A percentile compares a stretch with the other conserved stretches of the same genome.
Evolutionary conservation across 2,113 vertebrate species (phyloP).

Genomic region (Megaptera novaeangliae): DNA sequence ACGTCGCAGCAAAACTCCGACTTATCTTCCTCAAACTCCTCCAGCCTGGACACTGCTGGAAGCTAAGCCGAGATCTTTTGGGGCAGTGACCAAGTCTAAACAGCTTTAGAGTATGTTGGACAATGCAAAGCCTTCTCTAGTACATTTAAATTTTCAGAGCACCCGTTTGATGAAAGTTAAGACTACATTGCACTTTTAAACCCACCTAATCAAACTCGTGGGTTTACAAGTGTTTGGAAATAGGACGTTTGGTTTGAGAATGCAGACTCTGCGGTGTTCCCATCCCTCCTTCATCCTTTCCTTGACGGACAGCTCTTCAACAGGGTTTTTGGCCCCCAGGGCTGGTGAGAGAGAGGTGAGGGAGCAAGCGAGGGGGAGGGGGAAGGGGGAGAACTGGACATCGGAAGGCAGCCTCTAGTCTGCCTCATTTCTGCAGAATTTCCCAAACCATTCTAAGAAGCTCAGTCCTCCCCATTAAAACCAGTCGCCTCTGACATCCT

Average conservation of each 20-base stretch:
- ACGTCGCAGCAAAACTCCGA: rapidly evolving
- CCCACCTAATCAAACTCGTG: neutral
- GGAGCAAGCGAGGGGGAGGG: neutral
- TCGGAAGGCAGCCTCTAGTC: neutral
- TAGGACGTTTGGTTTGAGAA: neutral
- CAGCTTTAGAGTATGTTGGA: neutral
- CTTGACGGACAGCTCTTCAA: constrained; percentile 47
- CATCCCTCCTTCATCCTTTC: neutral
- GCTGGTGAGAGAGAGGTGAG: neutral
- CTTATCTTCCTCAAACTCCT: rapidly evolving
- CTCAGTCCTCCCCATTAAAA: constrained; percentile 53
- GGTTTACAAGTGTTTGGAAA: neutral
- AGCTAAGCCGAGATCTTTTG: neutral
- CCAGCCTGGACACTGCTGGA: neutral
- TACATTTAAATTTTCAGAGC: neutral
- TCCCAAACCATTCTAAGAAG: constrained; percentile 50
- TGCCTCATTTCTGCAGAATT: neutral
- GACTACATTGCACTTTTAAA: neutral
- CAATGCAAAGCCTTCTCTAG: neutral
- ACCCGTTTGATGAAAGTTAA: neutral
- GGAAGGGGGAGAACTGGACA: neutral
- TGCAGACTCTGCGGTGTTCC: neutral
- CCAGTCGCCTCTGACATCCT: constrained; percentile 59
- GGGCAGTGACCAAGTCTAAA: neutral
- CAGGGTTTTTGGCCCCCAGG: neutral